Conservation (phyloP, 2,797 vertebrate genomes). For the Apogon hyalosoma region DNA sequence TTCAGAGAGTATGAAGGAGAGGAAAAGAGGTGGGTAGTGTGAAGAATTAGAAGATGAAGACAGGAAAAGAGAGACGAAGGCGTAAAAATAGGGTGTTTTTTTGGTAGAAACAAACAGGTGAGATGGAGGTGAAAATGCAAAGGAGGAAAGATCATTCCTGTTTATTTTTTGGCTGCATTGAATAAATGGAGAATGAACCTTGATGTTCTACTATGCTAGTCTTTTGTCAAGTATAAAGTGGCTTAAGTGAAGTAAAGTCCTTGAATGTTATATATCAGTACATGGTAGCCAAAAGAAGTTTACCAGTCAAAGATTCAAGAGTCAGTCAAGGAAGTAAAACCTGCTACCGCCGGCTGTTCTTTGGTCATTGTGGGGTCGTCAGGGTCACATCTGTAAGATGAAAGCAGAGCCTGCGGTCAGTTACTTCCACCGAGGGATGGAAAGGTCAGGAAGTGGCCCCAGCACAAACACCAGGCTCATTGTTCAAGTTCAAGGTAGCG, state of each 20-base stretch:
- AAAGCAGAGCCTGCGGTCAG: slow-evolving; percentile 77
- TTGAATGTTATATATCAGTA: slow-evolving; percentile 6
- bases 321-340: slow-evolving; percentile 49
- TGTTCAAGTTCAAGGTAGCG: slow-evolving; percentile 85
- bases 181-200: slow-evolving; percentile 51
- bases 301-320: slow-evolving; percentile 34
- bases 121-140: slow-evolving; percentile 30
- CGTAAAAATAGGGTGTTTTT: slow-evolving; percentile 35
- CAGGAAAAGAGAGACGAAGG: slow-evolving; percentile 54
- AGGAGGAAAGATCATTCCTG: slow-evolving; percentile 33
- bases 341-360: slow-evolving; percentile 54
- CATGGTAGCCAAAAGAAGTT: slow-evolving; percentile 20
- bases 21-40: slow-evolving; percentile 45
- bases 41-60: slow-evolving; percentile 32
- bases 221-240: not conserved
- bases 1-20: slow-evolving; percentile 34
- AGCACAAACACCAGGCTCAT: slow-evolving; percentile 80
- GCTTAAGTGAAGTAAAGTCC: slow-evolving; percentile 13
- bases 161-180: slow-evolving; percentile 43
- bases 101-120: slow-evolving; percentile 35
- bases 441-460: slow-evolving; percentile 82
- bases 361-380: slow-evolving; percentile 55
- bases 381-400: slow-evolving; percentile 79
- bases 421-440: slow-evolving; percentile 72
- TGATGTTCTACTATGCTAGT: slow-evolving; percentile 5